A percentile compares a stretch with the other conserved stretches of the same genome.
Evolutionary conservation across 2,113 vertebrate species (phyloP).

Genomic region (Oostethus manadensis): DNA sequence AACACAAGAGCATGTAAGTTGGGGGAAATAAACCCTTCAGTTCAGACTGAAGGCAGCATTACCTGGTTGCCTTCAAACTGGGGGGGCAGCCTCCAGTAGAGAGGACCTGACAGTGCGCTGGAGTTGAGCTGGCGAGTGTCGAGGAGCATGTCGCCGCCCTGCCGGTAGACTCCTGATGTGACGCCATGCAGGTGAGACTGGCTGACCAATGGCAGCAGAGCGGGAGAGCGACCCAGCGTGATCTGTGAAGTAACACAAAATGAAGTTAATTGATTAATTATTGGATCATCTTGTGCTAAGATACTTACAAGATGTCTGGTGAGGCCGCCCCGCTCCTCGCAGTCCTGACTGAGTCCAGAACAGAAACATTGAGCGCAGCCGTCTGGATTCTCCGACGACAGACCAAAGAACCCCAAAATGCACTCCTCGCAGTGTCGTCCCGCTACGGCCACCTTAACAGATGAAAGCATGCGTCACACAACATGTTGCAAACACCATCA

Average conservation of each 20-base stretch:
- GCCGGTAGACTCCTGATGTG: conserved; percentile 76
- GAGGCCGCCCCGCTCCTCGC: conserved; percentile 78
- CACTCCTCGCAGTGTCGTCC: conserved; percentile 83
- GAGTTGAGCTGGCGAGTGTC: conserved; percentile 69
- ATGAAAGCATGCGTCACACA: background rate
- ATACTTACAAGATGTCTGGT: conserved; percentile 72
- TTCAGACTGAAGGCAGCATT: background rate
- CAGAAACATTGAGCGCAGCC: conserved; percentile 89
- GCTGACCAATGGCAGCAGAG: conserved; percentile 72
- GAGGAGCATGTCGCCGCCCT: conserved; percentile 75
- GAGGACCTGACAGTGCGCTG: conserved; percentile 66
- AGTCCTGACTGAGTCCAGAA: conserved; percentile 77
- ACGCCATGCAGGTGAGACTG: conserved; percentile 78
- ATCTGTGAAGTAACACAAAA: conserved; percentile 24
- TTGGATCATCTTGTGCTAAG: background rate
- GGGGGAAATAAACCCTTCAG: background rate
- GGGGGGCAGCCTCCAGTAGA: conserved; percentile 84
- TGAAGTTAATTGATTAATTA: background rate
- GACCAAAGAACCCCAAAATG: conserved; percentile 75
- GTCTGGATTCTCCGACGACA: conserved; percentile 58
- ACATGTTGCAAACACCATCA: background rate
- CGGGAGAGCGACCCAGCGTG: background rate
- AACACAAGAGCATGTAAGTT: background rate
- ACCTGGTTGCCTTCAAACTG: conserved; percentile 83
- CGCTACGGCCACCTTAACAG: conserved; percentile 78